phyloP scores from a whole-genome alignment of 2,113 vertebrate genomes.

The Atractosteus spatula region DNA sequence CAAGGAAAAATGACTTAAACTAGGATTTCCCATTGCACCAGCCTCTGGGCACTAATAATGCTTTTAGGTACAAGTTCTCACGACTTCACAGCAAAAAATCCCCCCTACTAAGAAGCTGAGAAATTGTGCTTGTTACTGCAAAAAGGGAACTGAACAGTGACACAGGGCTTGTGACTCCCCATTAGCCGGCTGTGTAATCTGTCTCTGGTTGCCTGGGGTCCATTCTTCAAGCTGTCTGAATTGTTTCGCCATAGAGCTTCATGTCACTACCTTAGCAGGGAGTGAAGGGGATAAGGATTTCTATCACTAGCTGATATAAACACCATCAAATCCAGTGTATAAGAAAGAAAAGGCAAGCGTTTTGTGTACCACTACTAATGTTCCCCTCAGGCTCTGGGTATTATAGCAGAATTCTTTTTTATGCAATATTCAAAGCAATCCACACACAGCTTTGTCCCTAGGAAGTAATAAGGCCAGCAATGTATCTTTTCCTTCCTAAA shows the following conservation, averaged over 20 bases:
- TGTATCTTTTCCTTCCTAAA: too few relatives aligned
- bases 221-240: not conserved
- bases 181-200: slow-evolving; percentile 3
- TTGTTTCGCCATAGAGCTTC: not conserved
- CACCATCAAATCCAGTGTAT: not conserved
- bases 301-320: not conserved
- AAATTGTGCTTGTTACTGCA: slow-evolving; percentile 2
- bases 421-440: too few relatives aligned
- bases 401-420: too few relatives aligned
- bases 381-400: too few relatives aligned
- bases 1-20: not conserved
- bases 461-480: too few relatives aligned
- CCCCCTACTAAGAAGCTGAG: not conserved
- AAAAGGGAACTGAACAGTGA: not conserved
- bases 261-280: not conserved
- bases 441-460: too few relatives aligned
- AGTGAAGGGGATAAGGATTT: not conserved
- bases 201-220: slow-evolving; percentile 6
- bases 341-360: too few relatives aligned
- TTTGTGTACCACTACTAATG: too few relatives aligned
- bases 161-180: not conserved
- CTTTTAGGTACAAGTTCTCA: not conserved
- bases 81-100: too few relatives aligned
- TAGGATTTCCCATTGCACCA: not conserved
- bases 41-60: not conserved